Percentiles rank a stretch among this genome's conserved stretches.
Evolutionary conservation across 2,797 vertebrate species (phyloP).

Genomic region (Eulemur albifrons): DNA sequence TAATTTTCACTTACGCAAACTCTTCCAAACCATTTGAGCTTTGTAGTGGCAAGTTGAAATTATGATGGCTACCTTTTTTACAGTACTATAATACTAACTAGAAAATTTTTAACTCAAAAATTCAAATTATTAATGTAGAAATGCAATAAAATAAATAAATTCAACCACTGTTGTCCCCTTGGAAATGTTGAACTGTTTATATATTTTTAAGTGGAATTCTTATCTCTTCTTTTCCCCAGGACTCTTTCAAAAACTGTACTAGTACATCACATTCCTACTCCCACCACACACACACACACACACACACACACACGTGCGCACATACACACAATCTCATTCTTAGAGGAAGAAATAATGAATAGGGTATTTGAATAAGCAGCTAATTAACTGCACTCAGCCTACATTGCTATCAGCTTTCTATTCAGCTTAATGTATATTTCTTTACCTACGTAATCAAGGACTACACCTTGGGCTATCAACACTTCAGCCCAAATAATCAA

Average conservation of each 20-base stretch:
- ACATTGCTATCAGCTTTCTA: conserved; percentile 42
- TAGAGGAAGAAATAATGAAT: conserved; percentile 36
- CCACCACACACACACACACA: not conserved
- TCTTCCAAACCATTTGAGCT: not conserved
- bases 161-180: not conserved
- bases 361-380: conserved; percentile 58
- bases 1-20: not conserved
- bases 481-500: conserved; percentile 62
- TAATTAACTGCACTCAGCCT: conserved; percentile 58
- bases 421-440: conserved; percentile 50
- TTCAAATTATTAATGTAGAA: not conserved
- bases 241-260: not conserved
- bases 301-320: not conserved
- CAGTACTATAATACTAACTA: not conserved
- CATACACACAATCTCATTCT: not conserved
- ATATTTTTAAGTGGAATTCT: not conserved
- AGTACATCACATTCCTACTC: not conserved
- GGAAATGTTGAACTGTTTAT: not conserved
- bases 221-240: not conserved
- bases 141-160: not conserved
- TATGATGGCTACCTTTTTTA: not conserved
- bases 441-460: conserved; percentile 67
- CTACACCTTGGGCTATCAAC: not conserved
- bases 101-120: not conserved
- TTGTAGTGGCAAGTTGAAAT: not conserved